These are phyloP conservation scores for Syngnathoides biaculeatus DNA, from an alignment of 2,113 vertebrate genomes.

Conservation along the genomic window DNA sequence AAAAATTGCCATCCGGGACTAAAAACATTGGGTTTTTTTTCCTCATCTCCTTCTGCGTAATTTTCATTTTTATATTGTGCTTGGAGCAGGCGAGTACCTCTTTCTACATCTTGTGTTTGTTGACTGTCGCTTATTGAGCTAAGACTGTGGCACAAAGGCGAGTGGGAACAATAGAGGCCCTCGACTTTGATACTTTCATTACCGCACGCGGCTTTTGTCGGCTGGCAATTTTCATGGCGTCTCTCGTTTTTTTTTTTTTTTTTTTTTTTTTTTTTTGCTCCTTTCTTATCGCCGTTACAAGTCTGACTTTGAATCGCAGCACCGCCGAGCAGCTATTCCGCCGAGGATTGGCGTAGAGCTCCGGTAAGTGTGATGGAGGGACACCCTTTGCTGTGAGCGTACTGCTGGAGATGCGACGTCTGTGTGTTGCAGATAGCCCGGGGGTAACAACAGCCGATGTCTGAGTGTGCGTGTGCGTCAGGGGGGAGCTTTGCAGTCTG, in stretches of 20 bases:
- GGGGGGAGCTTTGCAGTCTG: slow-evolving; percentile 41
- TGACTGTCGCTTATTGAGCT: slow-evolving; percentile 69
- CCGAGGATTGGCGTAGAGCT: slow-evolving; percentile 40
- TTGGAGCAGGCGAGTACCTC: slow-evolving; percentile 40
- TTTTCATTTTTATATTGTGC: slow-evolving; percentile 58
- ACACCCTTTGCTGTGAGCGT: slow-evolving; percentile 38
- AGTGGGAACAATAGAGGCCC: slow-evolving; percentile 54
- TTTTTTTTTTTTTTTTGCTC: slow-evolving; percentile 29
- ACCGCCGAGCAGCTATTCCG: slow-evolving; percentile 48
- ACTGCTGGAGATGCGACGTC: slow-evolving; percentile 44
- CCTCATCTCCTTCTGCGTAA: slow-evolving; percentile 49
- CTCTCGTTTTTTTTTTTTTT: too few species aligned
- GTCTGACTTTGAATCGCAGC: slow-evolving; percentile 51
- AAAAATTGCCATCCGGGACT: slow-evolving; percentile 45
- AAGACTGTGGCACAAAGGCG: slow-evolving; percentile 53
- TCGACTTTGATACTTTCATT: slow-evolving; percentile 67
- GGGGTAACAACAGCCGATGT: slow-evolving; percentile 49
- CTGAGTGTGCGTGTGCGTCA: slow-evolving; percentile 25
- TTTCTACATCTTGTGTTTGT: slow-evolving; percentile 66
- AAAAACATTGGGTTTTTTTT: slow-evolving; percentile 54
- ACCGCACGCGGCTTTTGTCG: slow-evolving; percentile 53
- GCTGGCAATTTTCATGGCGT: slow-evolving; percentile 51
- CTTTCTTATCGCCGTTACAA: slow-evolving; percentile 51
- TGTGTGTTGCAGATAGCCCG: slow-evolving; percentile 60
- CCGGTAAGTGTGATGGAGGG: slow-evolving; percentile 41